Evolutionary conservation across 1,140 invertebrate genomes (phyloP).

Genomic region (Papilio machaon): DNA sequence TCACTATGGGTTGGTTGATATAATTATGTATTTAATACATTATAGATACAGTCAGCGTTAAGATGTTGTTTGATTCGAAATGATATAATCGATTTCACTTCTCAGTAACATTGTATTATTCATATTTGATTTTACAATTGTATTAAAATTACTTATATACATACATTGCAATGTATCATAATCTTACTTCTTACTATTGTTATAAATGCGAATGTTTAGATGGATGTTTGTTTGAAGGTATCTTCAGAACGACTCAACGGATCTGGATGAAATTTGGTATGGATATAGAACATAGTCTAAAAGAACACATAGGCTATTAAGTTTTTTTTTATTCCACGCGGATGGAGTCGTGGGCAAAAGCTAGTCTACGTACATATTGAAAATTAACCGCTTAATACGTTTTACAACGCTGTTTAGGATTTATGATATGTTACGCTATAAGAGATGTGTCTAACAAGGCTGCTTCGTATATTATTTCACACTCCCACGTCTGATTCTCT

Average conservation of each 20-base stretch:
- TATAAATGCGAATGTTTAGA: no score
- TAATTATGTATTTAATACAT: not conserved
- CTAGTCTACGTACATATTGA: not conserved
- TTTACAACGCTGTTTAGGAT: constrained; percentile 3
- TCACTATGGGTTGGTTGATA: not conserved
- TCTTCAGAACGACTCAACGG: no score
- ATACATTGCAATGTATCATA: not conserved
- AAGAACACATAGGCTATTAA: no score
- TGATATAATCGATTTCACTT: not conserved
- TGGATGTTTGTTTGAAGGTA: no score
- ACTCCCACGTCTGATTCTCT: constrained; percentile 24
- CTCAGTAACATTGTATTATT: not conserved
- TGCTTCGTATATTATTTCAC: constrained; percentile 26
- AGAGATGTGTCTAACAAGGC: constrained; percentile 9
- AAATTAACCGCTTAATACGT: constrained; percentile 1
- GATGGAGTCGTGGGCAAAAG: no score
- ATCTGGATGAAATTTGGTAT: no score
- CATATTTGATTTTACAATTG: not conserved
- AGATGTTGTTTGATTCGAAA: not conserved
- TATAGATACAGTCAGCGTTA: not conserved
- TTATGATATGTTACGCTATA: constrained; percentile 16
- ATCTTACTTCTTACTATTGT: not conserved
- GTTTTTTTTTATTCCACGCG: no score
- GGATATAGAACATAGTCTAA: no score
- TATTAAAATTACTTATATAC: not conserved